Conservation (phyloP, 2,113 vertebrate species). For the Anthoscopus minutus region DNA sequence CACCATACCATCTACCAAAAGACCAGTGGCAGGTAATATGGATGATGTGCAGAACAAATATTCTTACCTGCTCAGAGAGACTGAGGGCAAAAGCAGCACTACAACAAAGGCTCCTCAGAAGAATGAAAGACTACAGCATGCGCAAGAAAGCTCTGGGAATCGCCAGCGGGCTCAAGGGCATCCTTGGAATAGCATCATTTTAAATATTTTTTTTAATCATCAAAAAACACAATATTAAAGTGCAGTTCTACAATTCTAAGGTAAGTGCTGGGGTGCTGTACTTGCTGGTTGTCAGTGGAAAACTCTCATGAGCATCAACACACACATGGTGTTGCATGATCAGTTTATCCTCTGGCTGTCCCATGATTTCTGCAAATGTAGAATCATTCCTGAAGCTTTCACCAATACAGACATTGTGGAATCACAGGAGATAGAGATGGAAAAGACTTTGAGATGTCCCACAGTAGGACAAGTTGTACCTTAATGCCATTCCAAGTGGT, state of each 20-base stretch:
- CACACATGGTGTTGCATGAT: rapidly evolving
- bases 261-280: not conserved
- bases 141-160: not conserved
- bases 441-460: not conserved
- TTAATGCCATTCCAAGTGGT: rapidly evolving
- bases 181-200: not conserved
- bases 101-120: not conserved
- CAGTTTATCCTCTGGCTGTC: not conserved
- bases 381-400: not conserved
- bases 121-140: not conserved
- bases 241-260: not conserved
- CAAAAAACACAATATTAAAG: not conserved
- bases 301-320: not conserved
- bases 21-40: not conserved
- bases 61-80: not conserved
- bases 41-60: not conserved
- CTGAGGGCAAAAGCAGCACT: not conserved
- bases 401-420: not conserved
- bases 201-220: not conserved
- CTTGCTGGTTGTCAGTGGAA: not conserved
- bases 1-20: not conserved
- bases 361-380: not conserved
- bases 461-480: not conserved
- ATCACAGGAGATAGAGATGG: not conserved
- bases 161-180: not conserved